These are phyloP conservation scores for Drosophila setosimentum DNA, from an alignment of 2,888 invertebrate genomes.

Conservation along the genomic window DNA sequence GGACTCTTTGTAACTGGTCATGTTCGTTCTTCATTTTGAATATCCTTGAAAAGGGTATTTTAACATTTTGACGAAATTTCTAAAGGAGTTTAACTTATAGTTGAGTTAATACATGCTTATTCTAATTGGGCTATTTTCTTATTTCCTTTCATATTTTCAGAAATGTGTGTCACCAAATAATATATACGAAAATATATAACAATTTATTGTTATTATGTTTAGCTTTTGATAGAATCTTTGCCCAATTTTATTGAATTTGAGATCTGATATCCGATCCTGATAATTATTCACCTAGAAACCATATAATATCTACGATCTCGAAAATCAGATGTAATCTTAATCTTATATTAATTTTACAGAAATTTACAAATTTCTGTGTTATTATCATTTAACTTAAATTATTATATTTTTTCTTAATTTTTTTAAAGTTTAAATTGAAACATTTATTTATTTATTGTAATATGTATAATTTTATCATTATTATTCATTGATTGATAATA, in stretches of 20 bases:
- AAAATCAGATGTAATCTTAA: background rate
- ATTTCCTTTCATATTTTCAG: background rate
- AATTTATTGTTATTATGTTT: too few relatives aligned
- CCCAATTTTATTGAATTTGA: background rate
- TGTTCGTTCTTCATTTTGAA: background rate
- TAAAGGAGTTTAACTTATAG: background rate
- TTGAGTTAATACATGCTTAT: background rate
- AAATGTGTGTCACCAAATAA: background rate
- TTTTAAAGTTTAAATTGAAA: background rate
- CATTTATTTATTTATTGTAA: too few relatives aligned
- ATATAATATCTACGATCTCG: rapidly evolving
- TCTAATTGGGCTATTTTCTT: background rate
- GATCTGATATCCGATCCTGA: background rate
- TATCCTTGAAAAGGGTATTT: background rate
- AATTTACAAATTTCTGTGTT: too few relatives aligned
- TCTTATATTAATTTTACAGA: background rate
- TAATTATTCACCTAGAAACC: background rate
- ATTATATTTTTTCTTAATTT: background rate
- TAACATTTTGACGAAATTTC: background rate
- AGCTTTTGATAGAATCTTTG: background rate
- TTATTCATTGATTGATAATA: background rate
- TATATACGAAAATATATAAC: background rate
- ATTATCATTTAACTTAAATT: too few relatives aligned
- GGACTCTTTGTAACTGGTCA: constrained; percentile 6
- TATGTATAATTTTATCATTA: background rate